Conservation (phyloP, 1,140 invertebrate genomes). For the Cyphomyrmex costatus region DNA sequence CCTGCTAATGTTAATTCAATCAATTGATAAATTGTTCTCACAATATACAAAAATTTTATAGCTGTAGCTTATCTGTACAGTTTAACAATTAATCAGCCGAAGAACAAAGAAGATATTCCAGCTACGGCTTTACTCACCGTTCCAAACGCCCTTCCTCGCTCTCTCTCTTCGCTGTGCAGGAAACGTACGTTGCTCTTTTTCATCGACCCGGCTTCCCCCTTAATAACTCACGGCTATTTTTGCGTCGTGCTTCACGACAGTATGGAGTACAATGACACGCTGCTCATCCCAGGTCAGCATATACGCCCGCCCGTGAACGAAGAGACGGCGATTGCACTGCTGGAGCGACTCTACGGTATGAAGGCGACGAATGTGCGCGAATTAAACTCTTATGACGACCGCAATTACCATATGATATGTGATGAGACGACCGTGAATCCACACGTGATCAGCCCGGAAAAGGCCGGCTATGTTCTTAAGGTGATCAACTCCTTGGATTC, state of each 20-base stretch:
- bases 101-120: conserved; percentile 54
- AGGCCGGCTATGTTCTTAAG: conserved; percentile 93
- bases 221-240: conserved; percentile 58
- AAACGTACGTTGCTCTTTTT: conserved; percentile 38
- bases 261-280: conserved; percentile 41
- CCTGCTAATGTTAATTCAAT: background rate
- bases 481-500: conserved; percentile 94
- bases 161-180: background rate
- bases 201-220: conserved; percentile 43
- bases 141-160: conserved; percentile 23
- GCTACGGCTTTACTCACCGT: background rate
- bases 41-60: background rate
- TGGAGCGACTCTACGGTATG: conserved; percentile 90
- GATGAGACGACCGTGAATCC: conserved; percentile 88
- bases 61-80: background rate
- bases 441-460: conserved; percentile 85
- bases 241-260: background rate
- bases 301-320: conserved; percentile 89
- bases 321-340: conserved; percentile 87
- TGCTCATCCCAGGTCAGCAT: conserved; percentile 86
- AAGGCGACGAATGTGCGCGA: conserved; percentile 89
- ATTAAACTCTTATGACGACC: conserved; percentile 94
- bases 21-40: conserved; percentile 26
- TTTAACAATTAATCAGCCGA: conserved; percentile 31
- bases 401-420: conserved; percentile 89